Conservation (phyloP, 2,113 vertebrate species). For the Okapia johnstoni region DNA sequence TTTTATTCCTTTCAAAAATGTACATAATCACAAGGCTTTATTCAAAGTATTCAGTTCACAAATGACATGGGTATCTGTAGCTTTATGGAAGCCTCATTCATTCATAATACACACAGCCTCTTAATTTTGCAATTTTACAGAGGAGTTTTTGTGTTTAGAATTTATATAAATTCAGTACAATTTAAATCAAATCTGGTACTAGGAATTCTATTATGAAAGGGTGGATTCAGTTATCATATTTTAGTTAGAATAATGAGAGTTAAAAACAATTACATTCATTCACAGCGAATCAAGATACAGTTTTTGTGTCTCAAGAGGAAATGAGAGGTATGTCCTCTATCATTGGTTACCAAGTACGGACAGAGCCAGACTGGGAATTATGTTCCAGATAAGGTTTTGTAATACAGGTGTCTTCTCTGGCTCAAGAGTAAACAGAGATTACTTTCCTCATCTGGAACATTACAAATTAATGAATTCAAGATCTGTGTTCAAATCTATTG, state of each 20-base stretch:
- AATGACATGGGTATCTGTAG: neutral
- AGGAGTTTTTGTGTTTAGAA: slow-evolving; percentile 41
- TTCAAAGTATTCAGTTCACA: neutral
- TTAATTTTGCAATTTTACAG: neutral
- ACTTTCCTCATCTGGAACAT: neutral
- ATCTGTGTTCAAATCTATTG: neutral
- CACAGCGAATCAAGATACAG: neutral
- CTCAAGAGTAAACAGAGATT: neutral
- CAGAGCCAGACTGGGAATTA: neutral
- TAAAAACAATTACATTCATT: slow-evolving; percentile 5
- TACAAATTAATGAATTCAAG: neutral
- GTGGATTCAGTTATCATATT: neutral
- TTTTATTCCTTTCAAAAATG: slow-evolving; percentile 40
- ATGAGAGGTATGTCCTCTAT: neutral
- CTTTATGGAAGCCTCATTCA: slow-evolving; percentile 24
- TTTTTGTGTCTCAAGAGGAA: neutral
- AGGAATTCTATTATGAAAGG: slow-evolving; percentile 2
- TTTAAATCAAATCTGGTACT: slow-evolving; percentile 30
- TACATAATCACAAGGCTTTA: slow-evolving; percentile 3
- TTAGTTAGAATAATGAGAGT: slow-evolving; percentile 11
- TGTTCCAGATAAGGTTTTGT: neutral
- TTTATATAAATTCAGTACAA: slow-evolving; percentile 28
- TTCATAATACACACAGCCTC: neutral
- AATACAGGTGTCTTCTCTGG: neutral
- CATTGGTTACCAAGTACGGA: neutral